Base-by-base conservation (phyloP, 1,140 invertebrate species). In the Musca vetustissima region DNA sequence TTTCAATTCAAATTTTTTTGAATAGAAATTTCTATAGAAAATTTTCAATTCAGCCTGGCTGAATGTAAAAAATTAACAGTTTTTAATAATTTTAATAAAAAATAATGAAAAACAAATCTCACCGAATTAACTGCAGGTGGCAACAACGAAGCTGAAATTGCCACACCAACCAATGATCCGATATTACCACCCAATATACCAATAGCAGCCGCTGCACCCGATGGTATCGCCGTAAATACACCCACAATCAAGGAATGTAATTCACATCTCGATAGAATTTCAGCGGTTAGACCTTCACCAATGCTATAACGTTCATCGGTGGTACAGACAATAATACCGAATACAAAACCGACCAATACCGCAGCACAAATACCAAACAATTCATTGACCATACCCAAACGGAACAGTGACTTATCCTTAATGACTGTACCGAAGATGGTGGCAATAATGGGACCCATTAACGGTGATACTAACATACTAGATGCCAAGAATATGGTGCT, bases 381-480 rank as follows among this genome's bases (percentile, higher is more conserved):
- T 75, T 91, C 91, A 72, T 89, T 89, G 22, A 82, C 74, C 24
- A 91, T 77, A 1, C 90, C 90, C 72, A 87, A 83, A 21, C 76
- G 85, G 22, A 87, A 83, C 2, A 93, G 79, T 3, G 85, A 81
- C n/a, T 77, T 80, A 75, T 93, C 90, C 50, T 86, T 76, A 67
- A 92, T 89, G 4, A 90, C 88, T 2, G 86, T 86, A 6, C 91
- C 91, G 75, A 93, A 90, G 0, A 90, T 91, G 9, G 87, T 87
- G 0, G 91, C 91, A 73, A 92, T 88, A 65, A 93, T 90, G 0
- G 91, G 91, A 59, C 90, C 90, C 91, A 93, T 93, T 2, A 93
- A 81, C 0, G 92, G 91, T 0, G 91, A 93, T 32, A 93, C 89
- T 1, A 93, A 83, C 91, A 93, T 93, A 75, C 89, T 91, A 36